These are phyloP conservation scores for Nephrotoma appendiculata DNA, from an alignment of 2,888 invertebrate genomes.

Conservation along the genomic window DNA sequence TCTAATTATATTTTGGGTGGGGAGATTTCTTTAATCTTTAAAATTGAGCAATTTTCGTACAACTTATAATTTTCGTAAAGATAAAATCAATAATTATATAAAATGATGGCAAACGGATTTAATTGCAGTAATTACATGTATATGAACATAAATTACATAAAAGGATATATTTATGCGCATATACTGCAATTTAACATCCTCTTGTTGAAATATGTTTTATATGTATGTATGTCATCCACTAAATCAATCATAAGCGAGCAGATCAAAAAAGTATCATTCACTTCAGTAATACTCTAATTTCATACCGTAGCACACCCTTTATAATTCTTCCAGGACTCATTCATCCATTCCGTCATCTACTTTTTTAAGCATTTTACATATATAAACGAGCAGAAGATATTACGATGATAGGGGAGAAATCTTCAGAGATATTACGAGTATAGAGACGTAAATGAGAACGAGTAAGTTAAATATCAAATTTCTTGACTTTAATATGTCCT, in stretches of 20 bases:
- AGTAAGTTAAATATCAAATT: slow-evolving; percentile 1
- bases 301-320: not conserved
- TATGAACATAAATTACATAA: not conserved
- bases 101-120: not conserved
- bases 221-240: not conserved
- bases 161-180: not conserved
- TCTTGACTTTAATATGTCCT: slow-evolving; percentile 1
- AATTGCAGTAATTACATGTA: not conserved
- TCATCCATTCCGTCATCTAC: not conserved
- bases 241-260: not conserved
- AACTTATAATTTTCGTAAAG: not conserved
- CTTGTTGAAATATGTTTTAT: not conserved
- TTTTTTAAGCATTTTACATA: not conserved
- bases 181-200: not conserved
- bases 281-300: not conserved
- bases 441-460: not conserved
- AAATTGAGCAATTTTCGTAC: not conserved
- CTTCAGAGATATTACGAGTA: not conserved
- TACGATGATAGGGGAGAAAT: not conserved
- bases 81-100: not conserved
- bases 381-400: not conserved
- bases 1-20: not conserved
- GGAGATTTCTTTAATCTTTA: not conserved
- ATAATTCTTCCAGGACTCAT: not conserved
- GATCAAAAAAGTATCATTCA: not conserved